Evolutionary conservation across 2,797 vertebrate genomes (phyloP).

Genomic region (Crypturellus tataupa): DNA sequence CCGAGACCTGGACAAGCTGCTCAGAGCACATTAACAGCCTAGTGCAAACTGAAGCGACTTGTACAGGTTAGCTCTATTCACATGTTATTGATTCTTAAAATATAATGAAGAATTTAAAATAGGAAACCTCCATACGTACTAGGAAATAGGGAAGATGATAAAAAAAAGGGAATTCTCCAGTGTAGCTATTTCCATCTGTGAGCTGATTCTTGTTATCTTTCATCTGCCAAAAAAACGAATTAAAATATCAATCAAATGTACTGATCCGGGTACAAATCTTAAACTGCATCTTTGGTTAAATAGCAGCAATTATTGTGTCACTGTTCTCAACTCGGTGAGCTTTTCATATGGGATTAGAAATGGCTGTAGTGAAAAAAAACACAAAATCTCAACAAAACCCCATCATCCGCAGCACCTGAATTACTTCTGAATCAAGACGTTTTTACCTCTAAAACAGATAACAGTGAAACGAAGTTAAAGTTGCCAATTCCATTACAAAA

Average conservation of each 20-base stretch:
- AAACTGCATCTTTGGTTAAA: constrained; percentile 21
- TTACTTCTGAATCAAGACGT: neutral
- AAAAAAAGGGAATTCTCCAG: constrained; percentile 33
- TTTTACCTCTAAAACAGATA: neutral
- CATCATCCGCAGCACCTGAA: neutral
- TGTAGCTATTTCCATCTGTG: constrained; percentile 5
- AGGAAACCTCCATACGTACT: neutral
- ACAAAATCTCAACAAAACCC: neutral
- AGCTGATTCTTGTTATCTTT: constrained; percentile 40
- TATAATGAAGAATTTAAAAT: neutral
- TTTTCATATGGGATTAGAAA: constrained; percentile 33
- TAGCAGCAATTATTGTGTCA: constrained; percentile 58
- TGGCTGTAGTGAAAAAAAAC: neutral
- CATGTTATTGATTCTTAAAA: neutral
- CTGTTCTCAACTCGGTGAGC: neutral
- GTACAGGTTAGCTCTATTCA: neutral
- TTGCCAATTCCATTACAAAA: neutral
- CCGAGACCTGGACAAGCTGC: neutral
- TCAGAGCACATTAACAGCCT: neutral
- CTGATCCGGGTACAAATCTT: constrained; percentile 52
- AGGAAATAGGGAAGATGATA: neutral
- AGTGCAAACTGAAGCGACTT: constrained; percentile 7
- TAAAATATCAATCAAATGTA: constrained; percentile 59
- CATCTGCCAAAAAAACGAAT: constrained; percentile 52
- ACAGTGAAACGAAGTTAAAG: constrained; percentile 18